phyloP scores from a whole-genome alignment of 2,888 invertebrate species.

The Napeogenes inachia region DNA sequence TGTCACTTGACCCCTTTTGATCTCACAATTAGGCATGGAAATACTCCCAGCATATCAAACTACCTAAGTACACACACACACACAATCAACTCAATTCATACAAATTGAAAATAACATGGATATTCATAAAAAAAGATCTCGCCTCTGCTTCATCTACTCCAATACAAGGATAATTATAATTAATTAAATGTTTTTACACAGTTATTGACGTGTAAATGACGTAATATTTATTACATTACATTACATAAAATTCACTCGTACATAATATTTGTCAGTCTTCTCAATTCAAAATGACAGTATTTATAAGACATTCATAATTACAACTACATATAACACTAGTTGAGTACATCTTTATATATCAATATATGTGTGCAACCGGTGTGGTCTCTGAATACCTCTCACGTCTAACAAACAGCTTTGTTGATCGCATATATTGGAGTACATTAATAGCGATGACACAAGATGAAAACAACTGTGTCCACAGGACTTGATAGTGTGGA shows the following conservation, averaged over 20 bases:
- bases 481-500: conserved; percentile 58
- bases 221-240: too few species aligned
- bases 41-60: conserved; percentile 45
- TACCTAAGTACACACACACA: conserved; percentile 11
- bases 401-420: conserved; percentile 64
- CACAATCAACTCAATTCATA: conserved; percentile 9
- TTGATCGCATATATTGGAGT: conserved; percentile 66
- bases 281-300: too few species aligned
- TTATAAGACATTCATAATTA: too few species aligned
- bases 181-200: too few species aligned
- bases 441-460: conserved; percentile 75
- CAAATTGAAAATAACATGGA: conserved; percentile 16
- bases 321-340: background rate
- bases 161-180: too few species aligned
- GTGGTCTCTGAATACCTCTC: conserved; percentile 65
- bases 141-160: background rate
- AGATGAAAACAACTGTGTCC: conserved; percentile 73
- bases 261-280: too few species aligned
- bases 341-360: background rate
- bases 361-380: conserved; percentile 38
- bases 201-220: too few species aligned
- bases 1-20: conserved; percentile 78
- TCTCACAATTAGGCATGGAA: conserved; percentile 73
- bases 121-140: background rate
- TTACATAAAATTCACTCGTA: too few species aligned